Conservation (phyloP, 30 jellyfish, hydroid and myxozoan genomes). For the Hydractinia symbiolongicarpus region DNA sequence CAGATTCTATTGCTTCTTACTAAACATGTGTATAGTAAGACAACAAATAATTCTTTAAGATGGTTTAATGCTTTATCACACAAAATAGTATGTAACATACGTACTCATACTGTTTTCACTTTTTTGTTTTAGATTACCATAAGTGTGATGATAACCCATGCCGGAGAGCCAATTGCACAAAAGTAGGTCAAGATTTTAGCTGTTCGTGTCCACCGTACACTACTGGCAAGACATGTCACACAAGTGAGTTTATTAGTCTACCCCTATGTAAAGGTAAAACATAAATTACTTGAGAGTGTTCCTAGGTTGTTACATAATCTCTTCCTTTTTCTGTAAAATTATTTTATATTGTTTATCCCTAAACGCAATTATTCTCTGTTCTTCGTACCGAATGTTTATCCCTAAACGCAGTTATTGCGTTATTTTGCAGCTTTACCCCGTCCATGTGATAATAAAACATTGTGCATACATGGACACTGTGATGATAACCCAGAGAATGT, state of each 20-base stretch:
- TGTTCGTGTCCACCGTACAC: neutral
- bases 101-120: neutral
- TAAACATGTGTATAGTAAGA: no score
- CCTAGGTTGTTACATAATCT: no score
- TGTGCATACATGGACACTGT: conserved; percentile 6
- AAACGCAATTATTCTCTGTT: no score
- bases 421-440: neutral
- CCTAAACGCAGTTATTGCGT: neutral
- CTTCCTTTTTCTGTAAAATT: no score
- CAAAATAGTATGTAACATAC: no score
- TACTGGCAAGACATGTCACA: neutral
- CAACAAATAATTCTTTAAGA: no score
- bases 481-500: neutral
- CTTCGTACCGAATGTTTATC: no score
- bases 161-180: neutral
- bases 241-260: neutral
- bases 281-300: no score
- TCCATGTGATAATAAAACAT: conserved; percentile 10
- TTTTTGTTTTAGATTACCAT: neutral
- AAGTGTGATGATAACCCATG: conserved; percentile 16
- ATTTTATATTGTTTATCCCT: no score
- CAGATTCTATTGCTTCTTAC: no score
- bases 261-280: neutral
- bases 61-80: no score
- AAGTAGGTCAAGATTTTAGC: neutral